These are phyloP conservation scores for Catharus fuscescens DNA, from an alignment of 2,113 vertebrate genomes.

Conservation along the genomic window DNA sequence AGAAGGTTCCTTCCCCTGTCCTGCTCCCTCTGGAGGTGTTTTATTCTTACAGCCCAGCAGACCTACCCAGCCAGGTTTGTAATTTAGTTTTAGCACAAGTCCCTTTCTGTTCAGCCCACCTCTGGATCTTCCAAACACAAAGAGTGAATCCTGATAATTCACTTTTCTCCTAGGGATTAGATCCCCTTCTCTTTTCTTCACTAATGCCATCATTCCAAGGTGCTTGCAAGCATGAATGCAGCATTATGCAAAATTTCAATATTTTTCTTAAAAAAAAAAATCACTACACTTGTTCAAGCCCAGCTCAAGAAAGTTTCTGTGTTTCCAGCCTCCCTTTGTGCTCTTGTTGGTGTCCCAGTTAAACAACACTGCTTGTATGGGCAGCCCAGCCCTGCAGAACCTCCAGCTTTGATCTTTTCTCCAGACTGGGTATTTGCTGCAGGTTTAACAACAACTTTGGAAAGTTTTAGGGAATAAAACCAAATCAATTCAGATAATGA, in stretches of 20 bases:
- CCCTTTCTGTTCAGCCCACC: neutral
- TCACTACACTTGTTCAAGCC: neutral
- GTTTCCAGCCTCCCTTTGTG: neutral
- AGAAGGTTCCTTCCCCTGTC: slow-evolving; percentile 1
- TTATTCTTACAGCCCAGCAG: neutral
- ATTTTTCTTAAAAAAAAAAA: neutral
- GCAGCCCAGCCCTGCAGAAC: neutral
- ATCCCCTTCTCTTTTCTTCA: neutral
- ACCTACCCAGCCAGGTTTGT: neutral
- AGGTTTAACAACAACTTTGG: neutral
- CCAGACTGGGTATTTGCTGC: neutral
- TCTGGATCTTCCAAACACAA: neutral
- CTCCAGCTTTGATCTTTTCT: neutral
- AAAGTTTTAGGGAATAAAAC: neutral
- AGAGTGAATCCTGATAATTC: neutral
- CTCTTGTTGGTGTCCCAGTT: neutral
- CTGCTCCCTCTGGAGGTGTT: slow-evolving; percentile 10
- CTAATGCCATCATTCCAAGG: neutral
- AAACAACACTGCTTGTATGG: neutral
- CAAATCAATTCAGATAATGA: slow-evolving; percentile 1
- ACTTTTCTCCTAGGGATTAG: neutral
- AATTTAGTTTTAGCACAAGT: slow-evolving; percentile 1
- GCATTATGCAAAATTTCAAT: neutral
- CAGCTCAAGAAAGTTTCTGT: neutral
- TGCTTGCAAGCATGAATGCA: neutral